Conservation (phyloP, 1,140 invertebrate species). For the Cephus cinctus region DNA sequence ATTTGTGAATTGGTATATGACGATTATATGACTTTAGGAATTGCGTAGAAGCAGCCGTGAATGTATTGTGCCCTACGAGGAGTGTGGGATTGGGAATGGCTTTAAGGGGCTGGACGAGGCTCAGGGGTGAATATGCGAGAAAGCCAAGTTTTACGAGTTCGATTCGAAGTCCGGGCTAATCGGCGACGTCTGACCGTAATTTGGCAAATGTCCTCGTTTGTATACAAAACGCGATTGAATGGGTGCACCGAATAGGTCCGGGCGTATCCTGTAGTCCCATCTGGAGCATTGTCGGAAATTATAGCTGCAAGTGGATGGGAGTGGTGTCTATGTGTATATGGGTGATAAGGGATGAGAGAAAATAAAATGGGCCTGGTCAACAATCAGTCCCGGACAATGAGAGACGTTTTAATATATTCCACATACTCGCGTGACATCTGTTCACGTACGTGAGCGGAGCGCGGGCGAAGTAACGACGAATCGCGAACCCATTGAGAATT, state of each 20-base stretch:
- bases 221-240: conserved; percentile 19
- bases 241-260: background rate
- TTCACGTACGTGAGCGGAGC: too few relatives aligned
- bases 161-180: conserved; percentile 13
- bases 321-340: background rate
- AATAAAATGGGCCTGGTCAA: conserved; percentile 1
- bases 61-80: too few relatives aligned
- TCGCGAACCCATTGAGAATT: too few relatives aligned
- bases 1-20: too few relatives aligned
- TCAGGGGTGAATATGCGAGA: background rate
- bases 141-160: background rate
- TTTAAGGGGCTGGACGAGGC: background rate
- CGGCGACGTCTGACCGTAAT: conserved; percentile 22
- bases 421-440: too few relatives aligned
- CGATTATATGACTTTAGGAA: too few relatives aligned
- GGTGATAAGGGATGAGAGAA: background rate
- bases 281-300: too few relatives aligned
- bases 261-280: background rate
- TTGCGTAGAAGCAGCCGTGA: too few relatives aligned
- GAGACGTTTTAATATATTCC: too few relatives aligned
- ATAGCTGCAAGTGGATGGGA: too few relatives aligned
- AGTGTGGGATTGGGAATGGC: too few relatives aligned
- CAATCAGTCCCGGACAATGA: conserved; percentile 2
- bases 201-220: conserved; percentile 17
- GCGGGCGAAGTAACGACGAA: too few relatives aligned